phyloP scores from a whole-genome alignment of 2,797 vertebrate species.

The Anguilla marmorata region DNA sequence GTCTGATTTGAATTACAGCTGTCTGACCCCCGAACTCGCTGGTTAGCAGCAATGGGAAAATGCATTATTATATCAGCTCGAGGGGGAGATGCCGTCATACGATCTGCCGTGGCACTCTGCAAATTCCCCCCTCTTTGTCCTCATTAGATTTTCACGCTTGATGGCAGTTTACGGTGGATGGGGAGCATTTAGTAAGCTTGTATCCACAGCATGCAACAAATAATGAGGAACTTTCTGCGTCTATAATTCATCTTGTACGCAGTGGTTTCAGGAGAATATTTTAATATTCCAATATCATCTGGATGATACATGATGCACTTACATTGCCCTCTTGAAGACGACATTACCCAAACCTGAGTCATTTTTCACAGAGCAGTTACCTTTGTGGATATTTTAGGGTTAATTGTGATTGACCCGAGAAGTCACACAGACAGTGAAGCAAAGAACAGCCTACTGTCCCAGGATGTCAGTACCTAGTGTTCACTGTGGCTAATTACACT shows the following conservation, averaged over 20 bases:
- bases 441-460: neutral
- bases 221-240: neutral
- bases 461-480: neutral
- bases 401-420: neutral
- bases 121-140: slow-evolving; percentile 24
- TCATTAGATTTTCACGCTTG: slow-evolving; percentile 3
- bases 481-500: neutral
- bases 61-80: slow-evolving; percentile 29
- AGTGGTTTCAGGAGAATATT: neutral
- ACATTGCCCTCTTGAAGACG: neutral
- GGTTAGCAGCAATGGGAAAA: slow-evolving; percentile 31
- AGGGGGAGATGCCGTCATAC: slow-evolving; percentile 6
- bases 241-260: neutral
- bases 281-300: neutral
- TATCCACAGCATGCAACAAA: neutral
- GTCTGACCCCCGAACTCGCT: slow-evolving; percentile 6
- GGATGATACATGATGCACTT: neutral
- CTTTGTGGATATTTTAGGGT: neutral
- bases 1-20: slow-evolving; percentile 34
- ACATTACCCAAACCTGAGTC: neutral
- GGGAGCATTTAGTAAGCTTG: neutral
- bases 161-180: neutral
- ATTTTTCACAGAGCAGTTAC: neutral
- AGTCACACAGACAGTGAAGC: neutral
- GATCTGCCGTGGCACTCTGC: slow-evolving; percentile 10